Base-by-base conservation (phyloP, 2,797 vertebrate genomes). In the Cephalopachus bancanus region DNA sequence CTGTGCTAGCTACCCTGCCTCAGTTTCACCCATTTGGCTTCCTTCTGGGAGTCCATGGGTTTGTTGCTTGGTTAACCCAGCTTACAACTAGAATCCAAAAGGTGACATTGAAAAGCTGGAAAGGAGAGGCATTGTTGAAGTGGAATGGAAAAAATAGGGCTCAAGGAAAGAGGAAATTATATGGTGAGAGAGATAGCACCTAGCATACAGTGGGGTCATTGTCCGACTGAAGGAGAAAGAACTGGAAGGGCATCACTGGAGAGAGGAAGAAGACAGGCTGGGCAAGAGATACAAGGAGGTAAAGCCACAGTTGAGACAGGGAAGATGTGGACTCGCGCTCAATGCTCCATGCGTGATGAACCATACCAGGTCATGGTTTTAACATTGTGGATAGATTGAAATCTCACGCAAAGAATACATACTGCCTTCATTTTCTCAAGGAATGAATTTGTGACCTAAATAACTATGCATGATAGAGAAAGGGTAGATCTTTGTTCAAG, bases 11-110 rank as follows among this genome's bases (percentile, higher is more conserved):
- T 44, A 44, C 44, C 44, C 44, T 44, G 44, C 44, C 44, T 44
- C 44, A 44, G 44, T 44, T 96, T 92, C 26, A 72, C 81, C 85
- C n/a, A n/a, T 14, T 94, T 94, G 83, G 22, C 57, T 83, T 59
- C 17, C 95, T 86, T 85, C n/a, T 69, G 55, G 20, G 12, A 87
- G 22, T 67, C 83, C 28, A 7, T 78, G 57, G 44, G 67, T 94
- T 95, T 85, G 49, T 85, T 53, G 83, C 44, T 90, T 11, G 92
- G 76, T 93, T 95, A 65, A 89, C 94, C 51, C 64, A 95, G 28
- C 55, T 87, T 49, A 88, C 67, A 96, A 60, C 22, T 51, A 78
- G 84, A 94, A 90, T 91, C 69, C 33, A 51, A 71, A 91, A 87
- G 76, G 22, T 76, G 12, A n/a, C 59, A 22, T 55, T 67, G n/a